A percentile compares a stretch with the other conserved stretches of the same genome.
These are phyloP conservation scores for Melieria crassipennis DNA, from an alignment of 2,888 invertebrate species.

Conservation along the genomic window DNA sequence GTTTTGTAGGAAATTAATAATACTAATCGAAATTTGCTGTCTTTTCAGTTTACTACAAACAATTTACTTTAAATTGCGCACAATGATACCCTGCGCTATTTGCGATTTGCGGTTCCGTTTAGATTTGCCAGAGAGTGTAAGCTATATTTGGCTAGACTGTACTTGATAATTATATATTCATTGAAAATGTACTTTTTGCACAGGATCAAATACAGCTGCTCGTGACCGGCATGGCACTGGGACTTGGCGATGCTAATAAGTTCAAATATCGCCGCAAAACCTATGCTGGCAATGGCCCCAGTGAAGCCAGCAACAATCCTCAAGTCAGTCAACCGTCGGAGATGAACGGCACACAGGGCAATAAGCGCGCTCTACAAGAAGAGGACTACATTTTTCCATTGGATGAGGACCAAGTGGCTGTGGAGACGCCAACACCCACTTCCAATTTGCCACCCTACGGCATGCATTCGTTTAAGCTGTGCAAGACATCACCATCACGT, in stretches of 20 bases:
- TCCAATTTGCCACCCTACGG: slow-evolving; percentile 56
- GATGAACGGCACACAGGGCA: slow-evolving; percentile 20
- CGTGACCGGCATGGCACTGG: slow-evolving; percentile 82
- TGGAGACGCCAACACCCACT: slow-evolving; percentile 57
- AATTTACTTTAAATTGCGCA: slow-evolving; percentile 87
- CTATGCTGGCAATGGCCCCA: slow-evolving; percentile 35
- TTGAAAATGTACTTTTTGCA: neutral
- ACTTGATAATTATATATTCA: neutral
- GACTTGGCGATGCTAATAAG: slow-evolving; percentile 73
- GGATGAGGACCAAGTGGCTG: slow-evolving; percentile 76
- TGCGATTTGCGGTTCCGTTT: slow-evolving; percentile 83
- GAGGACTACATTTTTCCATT: slow-evolving; percentile 86
- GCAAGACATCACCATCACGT: slow-evolving; percentile 70
- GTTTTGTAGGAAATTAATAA: neutral
- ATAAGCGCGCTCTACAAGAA: slow-evolving; percentile 66
- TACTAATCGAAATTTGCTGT: neutral
- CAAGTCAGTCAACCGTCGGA: slow-evolving; percentile 41
- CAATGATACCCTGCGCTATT: slow-evolving; percentile 87
- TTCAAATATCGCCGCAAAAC: slow-evolving; percentile 64
- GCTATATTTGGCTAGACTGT: slow-evolving; percentile 35
- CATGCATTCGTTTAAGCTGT: slow-evolving; percentile 65
- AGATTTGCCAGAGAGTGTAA: slow-evolving; percentile 85
- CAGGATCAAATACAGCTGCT: slow-evolving; percentile 76
- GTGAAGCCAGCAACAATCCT: slow-evolving; percentile 29
- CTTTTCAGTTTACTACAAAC: slow-evolving; percentile 71